These are phyloP conservation scores for Ptychochromis oligacanthus DNA, from an alignment of 2,113 vertebrate species.

Conservation along the genomic window DNA sequence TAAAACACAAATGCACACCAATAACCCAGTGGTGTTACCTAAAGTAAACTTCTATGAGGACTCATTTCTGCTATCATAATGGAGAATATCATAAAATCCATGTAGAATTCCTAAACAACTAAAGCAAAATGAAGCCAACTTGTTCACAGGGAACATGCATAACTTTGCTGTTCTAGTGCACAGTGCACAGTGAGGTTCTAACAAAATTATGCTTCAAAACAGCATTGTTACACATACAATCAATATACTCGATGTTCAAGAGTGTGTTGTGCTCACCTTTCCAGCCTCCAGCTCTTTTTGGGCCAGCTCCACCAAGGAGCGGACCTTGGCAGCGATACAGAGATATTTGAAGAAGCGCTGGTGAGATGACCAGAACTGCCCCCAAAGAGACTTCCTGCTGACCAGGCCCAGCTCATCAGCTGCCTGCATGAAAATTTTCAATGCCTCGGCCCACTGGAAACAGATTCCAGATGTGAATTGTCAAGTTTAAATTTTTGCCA, in stretches of 20 bases:
- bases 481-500: background rate
- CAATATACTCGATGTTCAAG: background rate
- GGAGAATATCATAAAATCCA: background rate
- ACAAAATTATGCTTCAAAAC: background rate
- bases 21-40: background rate
- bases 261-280: slow-evolving; percentile 82
- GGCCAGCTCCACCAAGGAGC: slow-evolving; percentile 91
- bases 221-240: background rate
- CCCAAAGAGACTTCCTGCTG: slow-evolving; percentile 95
- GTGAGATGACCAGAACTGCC: slow-evolving; percentile 98
- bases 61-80: background rate
- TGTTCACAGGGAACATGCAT: background rate
- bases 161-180: no score
- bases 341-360: slow-evolving; percentile 99
- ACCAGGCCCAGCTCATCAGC: slow-evolving; percentile 90
- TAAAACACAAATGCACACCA: background rate
- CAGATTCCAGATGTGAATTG: background rate
- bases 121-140: background rate
- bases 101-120: background rate
- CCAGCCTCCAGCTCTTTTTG: slow-evolving; percentile 86
- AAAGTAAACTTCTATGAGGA: background rate
- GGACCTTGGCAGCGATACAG: slow-evolving; percentile 95
- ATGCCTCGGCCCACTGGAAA: slow-evolving; percentile 93
- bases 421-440: slow-evolving; percentile 90
- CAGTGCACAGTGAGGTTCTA: no score